phyloP scores from a whole-genome alignment of 2,113 vertebrate species.

The Condylura cristata region DNA sequence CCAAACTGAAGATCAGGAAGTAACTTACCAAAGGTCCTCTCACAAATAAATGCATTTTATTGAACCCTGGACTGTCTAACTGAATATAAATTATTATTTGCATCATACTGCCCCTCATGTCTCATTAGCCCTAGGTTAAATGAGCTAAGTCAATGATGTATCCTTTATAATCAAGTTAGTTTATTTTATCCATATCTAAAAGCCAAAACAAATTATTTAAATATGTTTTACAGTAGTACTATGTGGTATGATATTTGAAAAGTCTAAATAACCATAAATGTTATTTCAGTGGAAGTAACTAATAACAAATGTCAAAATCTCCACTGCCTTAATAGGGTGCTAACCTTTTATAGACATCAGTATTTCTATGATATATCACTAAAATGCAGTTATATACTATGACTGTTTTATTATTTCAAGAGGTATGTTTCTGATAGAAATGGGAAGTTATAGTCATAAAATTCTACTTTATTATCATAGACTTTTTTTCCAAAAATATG shows the following conservation, averaged over 20 bases:
- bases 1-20: background rate
- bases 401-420: background rate
- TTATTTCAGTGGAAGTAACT: background rate
- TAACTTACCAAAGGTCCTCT: background rate
- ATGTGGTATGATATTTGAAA: background rate
- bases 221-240: background rate
- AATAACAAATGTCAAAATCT: background rate
- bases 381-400: background rate
- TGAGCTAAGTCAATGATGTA: background rate
- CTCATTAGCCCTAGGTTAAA: background rate
- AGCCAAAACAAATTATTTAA: background rate
- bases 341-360: background rate
- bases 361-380: background rate
- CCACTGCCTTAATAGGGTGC: background rate
- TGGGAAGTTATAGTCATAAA: background rate
- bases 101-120: background rate
- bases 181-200: background rate
- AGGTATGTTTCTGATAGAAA: background rate
- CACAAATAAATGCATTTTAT: background rate
- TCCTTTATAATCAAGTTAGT: background rate
- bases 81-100: background rate
- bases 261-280: background rate
- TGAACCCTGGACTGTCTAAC: background rate
- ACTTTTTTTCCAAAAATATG: background rate
- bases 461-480: background rate